Base-by-base conservation (phyloP, 2,113 vertebrate species). In the Alosa alosa region DNA sequence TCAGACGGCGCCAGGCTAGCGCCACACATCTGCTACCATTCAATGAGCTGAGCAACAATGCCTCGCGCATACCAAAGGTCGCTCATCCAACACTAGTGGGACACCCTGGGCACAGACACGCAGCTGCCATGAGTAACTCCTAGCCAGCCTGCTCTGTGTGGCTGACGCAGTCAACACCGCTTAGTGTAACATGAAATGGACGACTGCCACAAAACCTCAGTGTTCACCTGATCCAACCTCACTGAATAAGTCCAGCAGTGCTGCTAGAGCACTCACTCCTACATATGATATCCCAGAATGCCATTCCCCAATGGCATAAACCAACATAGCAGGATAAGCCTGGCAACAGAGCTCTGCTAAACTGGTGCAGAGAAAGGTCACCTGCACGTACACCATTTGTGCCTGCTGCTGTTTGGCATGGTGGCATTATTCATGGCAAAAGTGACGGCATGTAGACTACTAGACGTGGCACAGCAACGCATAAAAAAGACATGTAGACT, bases 161-260 rank as follows among this genome's bases (percentile, higher is more conserved):
- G 13, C 68, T 36, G 25, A 90, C 64, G 83, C 86, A 86, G 75
- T 90, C 84, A 22, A 52, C 81, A 15, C 82, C 81, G 83, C 83
- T 84, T 85, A 88, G 82, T 81, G 55, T 44, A 86, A 50, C 50
- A 75, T 86, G 84, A 50, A 84, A 64, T 83, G 82, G 10, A 46
- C 75, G 83, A 1, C 72, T 78, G 25, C 72, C 15, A 39, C 72
- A 39, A 78, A 31, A 10, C 22, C n/a, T 25, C 5, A 75, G 9
- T 4, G 36, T 1, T 17, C 36, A 13, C 15, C 64, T 78, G 72
- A 78, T 39, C 13, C 31, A 39, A 39, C 31, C 25, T 15, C 60
- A n/a, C 72, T 78, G 13, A 39, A 5, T 15, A 36, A 78, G 31
- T 0, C 13, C 72, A 17, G 13, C 25, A 78, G 72, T 17, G 72